Base-by-base conservation (phyloP, 2,113 vertebrate species). In the Calypte anna region DNA sequence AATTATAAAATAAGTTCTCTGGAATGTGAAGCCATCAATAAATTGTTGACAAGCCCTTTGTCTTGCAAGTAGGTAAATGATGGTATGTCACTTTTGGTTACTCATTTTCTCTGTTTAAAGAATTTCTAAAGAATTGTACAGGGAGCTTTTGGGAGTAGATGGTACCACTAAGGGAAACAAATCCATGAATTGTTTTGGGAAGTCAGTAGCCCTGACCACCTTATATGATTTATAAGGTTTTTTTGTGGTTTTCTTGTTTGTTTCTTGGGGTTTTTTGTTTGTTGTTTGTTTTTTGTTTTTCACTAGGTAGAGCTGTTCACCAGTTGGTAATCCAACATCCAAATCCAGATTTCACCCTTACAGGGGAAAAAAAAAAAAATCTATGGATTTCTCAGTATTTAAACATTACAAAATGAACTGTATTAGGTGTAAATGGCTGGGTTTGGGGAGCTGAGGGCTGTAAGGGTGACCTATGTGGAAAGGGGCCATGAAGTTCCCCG, bases 51-150 rank as follows among this genome's bases (percentile, higher is more conserved):
- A 13, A 81, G 27, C 20, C 19, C 13, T 81, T 58, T 75, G 61
- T 22, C 8, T 44, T 74, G 21, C 48, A 72, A 38, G 38, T 33
- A 1, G 1, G 23, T 62, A 85, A 90, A 84, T 30, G 8, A 40
- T n/a, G 57, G 21, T 2, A 0, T 5, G 30, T 48, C 18, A n/a
- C n/a, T 88, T 30, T 14, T 0, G 3, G 36, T 46, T 2, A 1
- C 15, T 67, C 0, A 1, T 48, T 55, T 70, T 54, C 40, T 57
- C 66, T 75, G 48, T 86, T 73, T 62, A 30, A 84, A 57, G 30
- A 57, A 25, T 90, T 77, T 88, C 4, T 74, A 6, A 81, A 44
- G 12, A 44, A 46, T 68, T 59, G 15, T 40, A 30, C 14, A 21
- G 38, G 40, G 59, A 23, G 19, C 27, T 50, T 69, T 38, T 73